These are phyloP conservation scores for Plemyria rubiginata DNA, from an alignment of 2,888 invertebrate genomes.

Conservation along the genomic window DNA sequence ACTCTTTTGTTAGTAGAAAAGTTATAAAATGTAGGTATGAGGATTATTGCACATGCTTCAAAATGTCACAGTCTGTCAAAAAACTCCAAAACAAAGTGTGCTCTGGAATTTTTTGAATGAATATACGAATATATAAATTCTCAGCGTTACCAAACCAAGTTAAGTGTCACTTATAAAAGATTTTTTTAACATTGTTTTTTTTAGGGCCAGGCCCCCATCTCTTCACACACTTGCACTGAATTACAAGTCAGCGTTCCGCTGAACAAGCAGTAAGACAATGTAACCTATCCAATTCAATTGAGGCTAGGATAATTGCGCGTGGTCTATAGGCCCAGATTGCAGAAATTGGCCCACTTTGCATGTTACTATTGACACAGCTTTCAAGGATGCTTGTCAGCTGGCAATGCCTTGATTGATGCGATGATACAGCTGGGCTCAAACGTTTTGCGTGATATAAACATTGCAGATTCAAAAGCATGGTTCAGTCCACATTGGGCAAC, in stretches of 20 bases:
- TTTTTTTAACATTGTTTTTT: too few species aligned
- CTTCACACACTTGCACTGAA: neutral
- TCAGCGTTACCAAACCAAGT: too few species aligned
- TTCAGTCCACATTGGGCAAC: neutral
- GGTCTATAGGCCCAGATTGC: slow-evolving; percentile 34
- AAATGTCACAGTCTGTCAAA: too few species aligned
- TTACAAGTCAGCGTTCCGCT: slow-evolving; percentile 1
- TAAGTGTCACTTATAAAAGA: too few species aligned
- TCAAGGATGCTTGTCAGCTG: slow-evolving; percentile 35
- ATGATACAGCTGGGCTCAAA: slow-evolving; percentile 12
- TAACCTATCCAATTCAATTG: slow-evolving; percentile 26
- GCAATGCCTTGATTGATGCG: slow-evolving; percentile 34
- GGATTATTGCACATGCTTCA: too few species aligned
- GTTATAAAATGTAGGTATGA: too few species aligned
- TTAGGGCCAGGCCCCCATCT: neutral
- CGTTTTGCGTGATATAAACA: slow-evolving; percentile 19
- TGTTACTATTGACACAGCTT: slow-evolving; percentile 37
- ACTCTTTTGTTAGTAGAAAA: too few species aligned
- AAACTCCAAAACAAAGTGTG: too few species aligned
- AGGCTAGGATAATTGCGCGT: slow-evolving; percentile 32
- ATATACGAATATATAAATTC: too few species aligned
- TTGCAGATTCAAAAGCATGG: slow-evolving; percentile 1
- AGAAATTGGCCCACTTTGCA: slow-evolving; percentile 42
- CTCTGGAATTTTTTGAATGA: too few species aligned
- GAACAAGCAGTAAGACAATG: slow-evolving; percentile 17